Evolutionary conservation across 2,888 invertebrate genomes (phyloP).

Genomic region (Ennomos fuscantarius): DNA sequence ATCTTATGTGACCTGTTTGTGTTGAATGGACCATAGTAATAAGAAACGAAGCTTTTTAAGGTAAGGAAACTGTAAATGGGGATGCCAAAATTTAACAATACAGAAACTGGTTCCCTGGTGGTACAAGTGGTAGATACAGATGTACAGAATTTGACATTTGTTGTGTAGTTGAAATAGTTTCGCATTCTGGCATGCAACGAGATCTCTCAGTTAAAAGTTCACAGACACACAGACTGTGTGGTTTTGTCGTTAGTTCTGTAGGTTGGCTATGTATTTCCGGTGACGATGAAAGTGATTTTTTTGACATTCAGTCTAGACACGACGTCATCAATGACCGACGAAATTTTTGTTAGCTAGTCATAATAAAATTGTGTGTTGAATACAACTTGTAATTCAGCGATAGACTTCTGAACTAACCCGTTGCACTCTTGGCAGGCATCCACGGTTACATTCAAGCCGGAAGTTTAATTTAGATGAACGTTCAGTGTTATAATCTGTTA

Average conservation of each 20-base stretch:
- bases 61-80: neutral
- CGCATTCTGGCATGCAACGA: neutral
- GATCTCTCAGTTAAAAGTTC: no score
- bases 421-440: slow-evolving; percentile 59
- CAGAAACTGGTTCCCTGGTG: neutral
- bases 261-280: slow-evolving; percentile 1
- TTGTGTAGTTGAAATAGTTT: slow-evolving; percentile 1
- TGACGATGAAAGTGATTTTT: slow-evolving; percentile 5
- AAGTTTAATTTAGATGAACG: slow-evolving; percentile 52
- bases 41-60: no score
- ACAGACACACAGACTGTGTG: no score
- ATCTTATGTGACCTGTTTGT: no score
- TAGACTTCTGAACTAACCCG: slow-evolving; percentile 29
- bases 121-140: neutral
- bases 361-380: slow-evolving; percentile 30
- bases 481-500: slow-evolving; percentile 47
- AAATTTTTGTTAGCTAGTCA: slow-evolving; percentile 25
- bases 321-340: slow-evolving; percentile 27
- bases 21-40: no score
- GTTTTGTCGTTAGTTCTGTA: no score
- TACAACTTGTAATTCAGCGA: slow-evolving; percentile 15
- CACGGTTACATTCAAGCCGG: slow-evolving; percentile 54
- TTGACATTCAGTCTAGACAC: slow-evolving; percentile 25
- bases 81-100: neutral
- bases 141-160: neutral